Conservation (phyloP, 2,888 invertebrate genomes). For the Emmelina monodactyla region DNA sequence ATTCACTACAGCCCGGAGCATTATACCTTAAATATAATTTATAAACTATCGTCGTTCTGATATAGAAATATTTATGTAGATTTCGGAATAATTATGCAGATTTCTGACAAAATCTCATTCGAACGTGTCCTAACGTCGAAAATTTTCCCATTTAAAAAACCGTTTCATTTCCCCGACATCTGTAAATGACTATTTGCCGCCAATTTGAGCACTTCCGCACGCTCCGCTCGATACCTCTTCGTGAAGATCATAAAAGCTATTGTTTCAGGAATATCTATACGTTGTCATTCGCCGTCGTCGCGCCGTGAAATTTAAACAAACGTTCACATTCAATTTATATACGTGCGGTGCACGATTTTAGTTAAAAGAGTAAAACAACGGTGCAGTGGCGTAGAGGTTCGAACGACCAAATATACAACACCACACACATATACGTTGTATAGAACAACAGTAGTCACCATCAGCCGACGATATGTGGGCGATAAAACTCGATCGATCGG, state of each 20-base stretch:
- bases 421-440: no score
- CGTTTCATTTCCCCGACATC: slow-evolving; percentile 1
- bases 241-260: slow-evolving; percentile 12
- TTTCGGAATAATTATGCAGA: no score
- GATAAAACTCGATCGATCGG: slow-evolving; percentile 41
- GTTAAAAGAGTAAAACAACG: slow-evolving; percentile 30
- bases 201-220: slow-evolving; percentile 1
- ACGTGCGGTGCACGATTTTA: slow-evolving; percentile 28
- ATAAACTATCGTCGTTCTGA: no score
- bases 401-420: slow-evolving; percentile 21
- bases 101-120: no score
- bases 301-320: slow-evolving; percentile 38
- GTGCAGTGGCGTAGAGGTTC: slow-evolving; percentile 15
- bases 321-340: slow-evolving; percentile 39
- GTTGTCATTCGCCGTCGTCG: slow-evolving; percentile 20
- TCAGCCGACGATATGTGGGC: slow-evolving; percentile 21
- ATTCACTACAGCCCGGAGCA: slow-evolving; percentile 8
- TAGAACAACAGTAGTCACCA: slow-evolving; percentile 6
- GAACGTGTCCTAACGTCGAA: background rate
- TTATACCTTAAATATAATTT: no score
- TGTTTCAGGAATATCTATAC: slow-evolving; percentile 24
- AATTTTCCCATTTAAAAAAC: background rate
- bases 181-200: background rate
- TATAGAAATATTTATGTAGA: no score
- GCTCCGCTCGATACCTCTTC: background rate